Base-by-base conservation (phyloP, 2,797 vertebrate genomes). In the Fistularia tabacaria region DNA sequence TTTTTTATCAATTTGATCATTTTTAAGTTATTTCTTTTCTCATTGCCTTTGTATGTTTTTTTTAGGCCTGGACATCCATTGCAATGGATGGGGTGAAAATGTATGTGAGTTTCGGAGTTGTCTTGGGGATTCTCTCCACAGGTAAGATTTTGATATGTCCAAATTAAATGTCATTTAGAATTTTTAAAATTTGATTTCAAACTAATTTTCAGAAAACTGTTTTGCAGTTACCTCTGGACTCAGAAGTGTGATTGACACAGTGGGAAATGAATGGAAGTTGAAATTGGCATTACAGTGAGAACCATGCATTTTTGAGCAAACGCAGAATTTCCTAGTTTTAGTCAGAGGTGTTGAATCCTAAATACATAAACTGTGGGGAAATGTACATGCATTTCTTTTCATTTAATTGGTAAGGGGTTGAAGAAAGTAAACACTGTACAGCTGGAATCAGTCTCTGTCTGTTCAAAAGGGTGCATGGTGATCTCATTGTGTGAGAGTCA, bases 191-290 rank as follows among this genome's bases (percentile, higher is more conserved):
- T 12, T 6, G 8, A 39, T 6, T 7, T n/a, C 14, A 36, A 6
- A 46, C 9, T 66, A 13, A 79, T 43, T 11, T 47, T 48, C 36
- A 15, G 0, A 3, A 41, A 49, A 1, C 8, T 14, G 0, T 65
- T 10, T 50, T 53, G 10, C 74, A 86, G 86, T 77, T 7, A 48
- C 57, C 47, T 90, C 86, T 71, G 89, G 90, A 72, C 73, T 91
- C 66, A 82, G 51, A 66, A 95, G 94, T 0, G 83, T 45, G 0
- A 66, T 88, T n/a, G 98, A 97, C 71, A 92, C 91, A 0, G 82
- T 98, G 60, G 82, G 42, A 41, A 36, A 53, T 12, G 10, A 12
- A 10, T 12, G 43, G 5, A 45, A 11, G 9, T 45, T 9, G 25
- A 25, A 2, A 25, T 25, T 25, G 25, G 25, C 25, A 25, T 25